Evolutionary conservation across 2,888 invertebrate species (phyloP), one percentile per base, ranked within the genome.

Genomic region (Periphyllus acericola): DNA sequence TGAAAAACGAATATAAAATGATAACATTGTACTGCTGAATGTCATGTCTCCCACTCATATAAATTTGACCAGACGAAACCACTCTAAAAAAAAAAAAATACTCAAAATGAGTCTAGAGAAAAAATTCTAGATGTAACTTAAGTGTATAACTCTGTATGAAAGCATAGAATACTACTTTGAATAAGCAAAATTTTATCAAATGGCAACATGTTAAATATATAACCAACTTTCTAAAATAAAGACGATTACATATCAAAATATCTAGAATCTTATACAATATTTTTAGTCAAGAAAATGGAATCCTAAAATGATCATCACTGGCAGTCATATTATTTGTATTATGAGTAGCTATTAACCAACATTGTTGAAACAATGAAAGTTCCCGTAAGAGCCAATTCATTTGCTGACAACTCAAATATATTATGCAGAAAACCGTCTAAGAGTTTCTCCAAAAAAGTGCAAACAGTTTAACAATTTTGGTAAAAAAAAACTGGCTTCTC

Each of bases 371-470:
- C n/a, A n/a, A n/a, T n/a, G n/a, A n/a, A n/a, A n/a, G n/a, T n/a
- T n/a, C n/a, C n/a, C n/a, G n/a, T n/a, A n/a, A n/a, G n/a, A n/a
- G n/a, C n/a, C n/a, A n/a, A n/a, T n/a, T n/a, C n/a, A n/a, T n/a
- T n/a, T n/a, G n/a, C n/a, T n/a, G n/a, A n/a, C n/a, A n/a, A n/a
- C n/a, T n/a, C n/a, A n/a, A n/a, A n/a, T n/a, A n/a, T n/a, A n/a
- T n/a, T n/a, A n/a, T n/a, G n/a, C n/a, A n/a, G n/a, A 74, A 74
- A 66, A 75, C 40, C 8, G 46, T 76, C 9, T 34, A 76, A 60
- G n/a, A 78, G 9, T 36, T 75, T 11, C 84, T 75, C 9, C 76
- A 84, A 84, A 68, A 3, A n/a, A 75, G 60, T 66, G 36, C 78
- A 3, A 76, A 75, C n/a, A 68, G 52, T 11, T 46, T 76, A 76